Percentiles rank a stretch among this genome's conserved stretches.
phyloP scores from a whole-genome alignment of 2,888 invertebrate species.

The Drosophila anomalata region DNA sequence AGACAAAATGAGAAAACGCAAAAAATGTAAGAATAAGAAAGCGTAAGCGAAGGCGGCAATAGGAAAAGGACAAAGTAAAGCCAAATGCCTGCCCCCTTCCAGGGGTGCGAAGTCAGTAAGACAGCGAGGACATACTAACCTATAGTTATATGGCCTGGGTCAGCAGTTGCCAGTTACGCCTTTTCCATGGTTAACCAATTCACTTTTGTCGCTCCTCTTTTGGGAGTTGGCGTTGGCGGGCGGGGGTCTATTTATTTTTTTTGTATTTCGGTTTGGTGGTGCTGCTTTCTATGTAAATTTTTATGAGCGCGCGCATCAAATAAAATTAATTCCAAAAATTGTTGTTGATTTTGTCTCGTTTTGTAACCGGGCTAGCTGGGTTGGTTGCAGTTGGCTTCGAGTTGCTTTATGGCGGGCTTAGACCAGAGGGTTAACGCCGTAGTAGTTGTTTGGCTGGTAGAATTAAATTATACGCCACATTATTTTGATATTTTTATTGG shows the following conservation, averaged over 20 bases:
- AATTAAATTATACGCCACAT: slow-evolving; percentile 37
- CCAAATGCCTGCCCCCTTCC: slow-evolving; percentile 2
- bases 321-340: slow-evolving; percentile 73
- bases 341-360: slow-evolving; percentile 40
- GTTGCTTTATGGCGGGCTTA: slow-evolving; percentile 9
- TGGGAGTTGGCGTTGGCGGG: slow-evolving; percentile 15
- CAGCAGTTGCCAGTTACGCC: slow-evolving; percentile 71
- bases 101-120: slow-evolving; percentile 49
- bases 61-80: slow-evolving; percentile 16
- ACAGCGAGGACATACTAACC: slow-evolving; percentile 68
- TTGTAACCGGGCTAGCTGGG: slow-evolving; percentile 21
- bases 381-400: slow-evolving; percentile 41
- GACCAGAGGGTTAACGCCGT: slow-evolving; percentile 8
- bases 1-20: slow-evolving; percentile 29
- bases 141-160: slow-evolving; percentile 73
- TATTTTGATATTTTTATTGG: slow-evolving; percentile 41
- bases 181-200: slow-evolving; percentile 50
- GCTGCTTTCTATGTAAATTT: slow-evolving; percentile 77
- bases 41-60: slow-evolving; percentile 9
- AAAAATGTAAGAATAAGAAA: slow-evolving; percentile 10
- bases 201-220: slow-evolving; percentile 37
- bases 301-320: slow-evolving; percentile 70
- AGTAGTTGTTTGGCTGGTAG: slow-evolving; percentile 26
- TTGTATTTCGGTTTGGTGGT: slow-evolving; percentile 38
- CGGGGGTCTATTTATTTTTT: slow-evolving; percentile 37